Evolutionary conservation across 2,888 invertebrate genomes (phyloP).

Genomic region (Drosophila borealis): DNA sequence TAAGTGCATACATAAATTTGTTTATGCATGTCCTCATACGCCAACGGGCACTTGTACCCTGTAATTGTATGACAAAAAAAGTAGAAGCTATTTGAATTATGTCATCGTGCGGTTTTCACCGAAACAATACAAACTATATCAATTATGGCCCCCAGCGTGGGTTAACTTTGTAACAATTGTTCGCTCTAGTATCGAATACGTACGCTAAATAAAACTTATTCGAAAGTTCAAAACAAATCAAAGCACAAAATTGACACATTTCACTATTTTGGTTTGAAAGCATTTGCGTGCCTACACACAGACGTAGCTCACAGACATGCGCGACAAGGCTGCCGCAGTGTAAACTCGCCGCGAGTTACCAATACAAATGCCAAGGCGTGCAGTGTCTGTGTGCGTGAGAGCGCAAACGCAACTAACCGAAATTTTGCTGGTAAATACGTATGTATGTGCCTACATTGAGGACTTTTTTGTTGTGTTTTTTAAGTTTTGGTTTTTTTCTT

Average conservation of each 20-base stretch:
- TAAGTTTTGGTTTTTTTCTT: neutral
- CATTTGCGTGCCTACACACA: conserved; percentile 9
- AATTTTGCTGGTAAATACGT: neutral
- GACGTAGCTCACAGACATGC: conserved; percentile 14
- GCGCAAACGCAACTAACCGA: neutral
- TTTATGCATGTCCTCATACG: conserved; percentile 22
- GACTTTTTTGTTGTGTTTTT: conserved; percentile 1
- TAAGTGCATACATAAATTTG: conserved; percentile 23
- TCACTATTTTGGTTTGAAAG: conserved; percentile 4
- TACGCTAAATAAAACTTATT: conserved; percentile 10
- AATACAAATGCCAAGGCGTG: neutral
- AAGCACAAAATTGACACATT: conserved; percentile 60
- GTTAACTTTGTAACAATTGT: conserved; percentile 49
- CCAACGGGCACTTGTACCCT: conserved; percentile 12
- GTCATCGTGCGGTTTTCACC: conserved; percentile 24
- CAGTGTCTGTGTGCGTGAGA: conserved; percentile 14
- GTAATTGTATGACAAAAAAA: conserved; percentile 17
- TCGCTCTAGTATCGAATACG: conserved; percentile 32
- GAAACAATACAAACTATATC: conserved; percentile 59
- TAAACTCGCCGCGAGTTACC: conserved; percentile 3
- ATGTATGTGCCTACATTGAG: conserved; percentile 22
- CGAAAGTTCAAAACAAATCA: conserved; percentile 13
- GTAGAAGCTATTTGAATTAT: neutral
- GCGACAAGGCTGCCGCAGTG: neutral
- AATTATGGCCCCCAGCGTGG: conserved; percentile 72